phyloP scores from a whole-genome alignment of 2,113 vertebrate species.

The Malaclemys terrapin region DNA sequence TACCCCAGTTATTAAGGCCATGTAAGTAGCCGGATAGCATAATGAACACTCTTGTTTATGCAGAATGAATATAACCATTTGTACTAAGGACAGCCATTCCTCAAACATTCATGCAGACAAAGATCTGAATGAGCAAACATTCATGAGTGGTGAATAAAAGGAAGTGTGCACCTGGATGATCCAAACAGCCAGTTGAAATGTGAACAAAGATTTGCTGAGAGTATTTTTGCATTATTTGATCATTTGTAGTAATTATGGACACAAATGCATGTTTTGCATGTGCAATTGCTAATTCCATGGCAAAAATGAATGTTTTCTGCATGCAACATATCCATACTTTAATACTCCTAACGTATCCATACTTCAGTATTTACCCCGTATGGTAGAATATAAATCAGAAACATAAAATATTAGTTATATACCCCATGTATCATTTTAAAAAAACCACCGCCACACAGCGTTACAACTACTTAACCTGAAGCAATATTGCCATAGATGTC shows the following conservation, averaged over 20 bases:
- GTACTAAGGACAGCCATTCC: not conserved
- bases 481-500: conserved; percentile 42
- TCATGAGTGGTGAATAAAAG: not conserved
- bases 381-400: not conserved
- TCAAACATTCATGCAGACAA: not conserved
- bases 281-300: not conserved
- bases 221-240: not conserved
- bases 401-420: not conserved
- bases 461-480: conserved; percentile 58
- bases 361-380: not conserved
- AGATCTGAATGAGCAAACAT: not conserved
- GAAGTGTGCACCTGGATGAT: not conserved
- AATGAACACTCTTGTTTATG: not conserved
- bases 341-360: not conserved
- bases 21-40: not conserved
- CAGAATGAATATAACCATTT: not conserved
- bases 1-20: not conserved
- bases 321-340: fast-evolving
- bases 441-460: not conserved
- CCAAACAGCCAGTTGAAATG: not conserved
- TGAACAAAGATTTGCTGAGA: not conserved
- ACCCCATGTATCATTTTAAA: not conserved
- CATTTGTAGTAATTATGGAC: fast-evolving
- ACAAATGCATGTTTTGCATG: fast-evolving
- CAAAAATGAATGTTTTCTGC: not conserved